Percentiles rank a stretch among this genome's conserved stretches.
phyloP scores from a whole-genome alignment of 2,888 invertebrate species.

The Ectemnius lituratus region DNA sequence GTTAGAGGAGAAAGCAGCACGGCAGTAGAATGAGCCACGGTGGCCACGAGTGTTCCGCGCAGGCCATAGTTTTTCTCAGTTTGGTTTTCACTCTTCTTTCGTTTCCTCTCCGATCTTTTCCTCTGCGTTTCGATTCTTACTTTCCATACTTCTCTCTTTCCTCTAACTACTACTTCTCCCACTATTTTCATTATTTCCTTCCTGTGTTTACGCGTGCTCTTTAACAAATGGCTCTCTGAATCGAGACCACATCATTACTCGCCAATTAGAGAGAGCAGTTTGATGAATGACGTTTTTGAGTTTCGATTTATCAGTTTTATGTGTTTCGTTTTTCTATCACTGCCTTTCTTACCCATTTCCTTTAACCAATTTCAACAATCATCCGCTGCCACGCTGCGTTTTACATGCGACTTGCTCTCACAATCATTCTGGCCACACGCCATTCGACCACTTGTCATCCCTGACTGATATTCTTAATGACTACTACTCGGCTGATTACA shows the following conservation, averaged over 20 bases:
- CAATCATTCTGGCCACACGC: constrained; percentile 21
- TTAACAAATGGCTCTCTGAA: constrained; percentile 51
- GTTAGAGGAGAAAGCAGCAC: neutral
- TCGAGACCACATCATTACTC: constrained; percentile 59
- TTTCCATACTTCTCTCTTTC: neutral
- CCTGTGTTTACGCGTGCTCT: constrained; percentile 56
- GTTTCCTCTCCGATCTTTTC: constrained; percentile 19
- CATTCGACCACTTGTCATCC: neutral
- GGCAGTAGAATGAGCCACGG: constrained; percentile 49
- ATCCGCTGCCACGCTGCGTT: constrained; percentile 40
- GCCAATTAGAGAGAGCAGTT: constrained; percentile 43
- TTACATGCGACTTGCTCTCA: constrained; percentile 35
- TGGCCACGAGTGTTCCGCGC: constrained; percentile 54
- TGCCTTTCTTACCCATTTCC: constrained; percentile 11
- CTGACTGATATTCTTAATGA: neutral
- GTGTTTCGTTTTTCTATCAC: constrained; percentile 15
- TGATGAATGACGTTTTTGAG: neutral
- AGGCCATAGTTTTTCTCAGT: constrained; percentile 44
- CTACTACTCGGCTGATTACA: neutral
- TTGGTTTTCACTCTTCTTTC: constrained; percentile 32
- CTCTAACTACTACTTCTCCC: constrained; percentile 21
- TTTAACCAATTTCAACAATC: neutral
- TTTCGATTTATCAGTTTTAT: neutral
- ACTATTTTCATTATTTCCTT: constrained; percentile 21
- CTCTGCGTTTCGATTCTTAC: neutral